Evolutionary conservation across 1,140 invertebrate genomes (phyloP).

Genomic region (Yoshiicerus persimilis): DNA sequence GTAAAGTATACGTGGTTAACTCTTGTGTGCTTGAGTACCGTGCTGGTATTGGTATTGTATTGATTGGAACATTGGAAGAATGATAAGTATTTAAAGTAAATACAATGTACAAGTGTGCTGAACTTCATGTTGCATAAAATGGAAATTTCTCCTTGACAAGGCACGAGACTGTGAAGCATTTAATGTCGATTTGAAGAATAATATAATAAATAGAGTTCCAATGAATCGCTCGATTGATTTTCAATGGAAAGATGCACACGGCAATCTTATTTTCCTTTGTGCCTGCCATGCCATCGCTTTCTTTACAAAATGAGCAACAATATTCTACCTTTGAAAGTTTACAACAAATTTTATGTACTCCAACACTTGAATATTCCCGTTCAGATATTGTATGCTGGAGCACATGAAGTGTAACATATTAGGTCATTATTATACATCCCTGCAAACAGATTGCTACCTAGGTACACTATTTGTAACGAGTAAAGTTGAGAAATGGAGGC

Average conservation of each 20-base stretch:
- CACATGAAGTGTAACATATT: background rate
- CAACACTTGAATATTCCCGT: background rate
- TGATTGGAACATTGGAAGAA: no score
- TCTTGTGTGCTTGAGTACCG: no score
- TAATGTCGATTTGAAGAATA: background rate
- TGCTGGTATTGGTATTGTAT: no score
- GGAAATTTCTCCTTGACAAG: constrained; percentile 7
- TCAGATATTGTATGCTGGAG: no score
- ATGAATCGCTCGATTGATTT: constrained; percentile 35
- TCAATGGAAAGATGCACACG: constrained; percentile 23
- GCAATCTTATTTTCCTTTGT: background rate
- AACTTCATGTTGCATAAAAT: background rate
- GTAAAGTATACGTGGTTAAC: no score
- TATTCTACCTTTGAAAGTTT: background rate
- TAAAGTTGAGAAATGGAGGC: no score
- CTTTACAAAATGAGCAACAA: constrained; percentile 32
- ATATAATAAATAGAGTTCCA: constrained; percentile 36
- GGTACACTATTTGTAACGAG: background rate
- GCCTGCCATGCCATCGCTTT: background rate
- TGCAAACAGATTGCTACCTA: background rate
- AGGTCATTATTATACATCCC: background rate
- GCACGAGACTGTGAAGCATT: constrained; percentile 12
- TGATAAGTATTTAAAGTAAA: no score
- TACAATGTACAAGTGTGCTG: background rate
- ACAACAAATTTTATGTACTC: background rate